A percentile compares a stretch with the other conserved stretches of the same genome.
These are phyloP conservation scores for Spatulosminthurus flaviceps DNA, from an alignment of 2,888 invertebrate species.

Conservation along the genomic window DNA sequence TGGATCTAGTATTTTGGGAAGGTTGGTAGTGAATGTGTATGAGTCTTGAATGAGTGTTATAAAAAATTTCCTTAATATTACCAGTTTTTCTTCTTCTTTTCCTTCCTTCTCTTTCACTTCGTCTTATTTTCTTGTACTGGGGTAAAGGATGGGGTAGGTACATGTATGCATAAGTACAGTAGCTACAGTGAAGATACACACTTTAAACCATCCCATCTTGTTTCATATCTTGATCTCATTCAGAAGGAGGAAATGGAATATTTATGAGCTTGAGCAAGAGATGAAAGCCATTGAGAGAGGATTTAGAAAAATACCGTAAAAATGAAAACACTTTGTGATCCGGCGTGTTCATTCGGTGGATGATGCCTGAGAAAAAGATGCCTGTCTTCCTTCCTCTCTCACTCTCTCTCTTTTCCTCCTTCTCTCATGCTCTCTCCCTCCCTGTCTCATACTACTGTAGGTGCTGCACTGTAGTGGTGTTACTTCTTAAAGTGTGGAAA, in stretches of 20 bases:
- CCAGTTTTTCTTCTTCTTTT: conserved; percentile 15
- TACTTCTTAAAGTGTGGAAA: no score
- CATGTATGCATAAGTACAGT: not conserved
- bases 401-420: not conserved
- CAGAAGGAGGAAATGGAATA: conserved; percentile 52
- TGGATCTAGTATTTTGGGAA: not conserved
- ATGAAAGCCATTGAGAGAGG: conserved; percentile 44
- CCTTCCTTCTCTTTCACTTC: not conserved
- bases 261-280: conserved; percentile 48
- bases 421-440: not conserved
- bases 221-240: conserved; percentile 51
- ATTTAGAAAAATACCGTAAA: conserved; percentile 45
- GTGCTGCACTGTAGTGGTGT: no score
- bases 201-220: conserved; percentile 32
- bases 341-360: conserved; percentile 36
- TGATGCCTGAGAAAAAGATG: not conserved
- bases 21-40: not conserved
- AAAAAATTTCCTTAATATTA: conserved; percentile 34
- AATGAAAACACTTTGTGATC: conserved; percentile 51
- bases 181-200: not conserved
- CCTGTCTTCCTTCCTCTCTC: not conserved
- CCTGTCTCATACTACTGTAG: no score
- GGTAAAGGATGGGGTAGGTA: not conserved
- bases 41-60: not conserved
- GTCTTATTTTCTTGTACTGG: not conserved